Evolutionary conservation across 2,113 vertebrate genomes (phyloP).

Genomic region (Gallinago jamesoni): DNA sequence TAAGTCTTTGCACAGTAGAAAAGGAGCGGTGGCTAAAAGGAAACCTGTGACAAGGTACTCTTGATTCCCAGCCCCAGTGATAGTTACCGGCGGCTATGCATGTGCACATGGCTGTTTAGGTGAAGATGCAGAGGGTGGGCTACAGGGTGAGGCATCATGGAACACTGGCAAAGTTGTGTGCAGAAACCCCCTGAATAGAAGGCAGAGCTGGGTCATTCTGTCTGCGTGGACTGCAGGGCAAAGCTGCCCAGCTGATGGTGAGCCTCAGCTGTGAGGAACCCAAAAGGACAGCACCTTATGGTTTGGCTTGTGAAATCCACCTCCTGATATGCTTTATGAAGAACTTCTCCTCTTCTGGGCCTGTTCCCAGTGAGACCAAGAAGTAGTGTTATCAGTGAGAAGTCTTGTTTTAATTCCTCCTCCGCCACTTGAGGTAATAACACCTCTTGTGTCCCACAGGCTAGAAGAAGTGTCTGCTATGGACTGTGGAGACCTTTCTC

Average conservation of each 20-base stretch:
- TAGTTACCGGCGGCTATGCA: background rate
- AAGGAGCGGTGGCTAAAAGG: background rate
- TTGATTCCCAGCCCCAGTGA: background rate
- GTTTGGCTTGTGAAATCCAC: background rate
- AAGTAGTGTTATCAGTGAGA: background rate
- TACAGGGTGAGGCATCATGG: background rate
- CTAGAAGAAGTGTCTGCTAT: slow-evolving; percentile 57
- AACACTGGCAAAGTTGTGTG: background rate
- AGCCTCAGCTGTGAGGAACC: background rate
- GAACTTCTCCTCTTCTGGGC: background rate
- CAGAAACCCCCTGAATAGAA: background rate
- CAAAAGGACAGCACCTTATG: background rate
- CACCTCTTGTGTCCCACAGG: slow-evolving; percentile 62
- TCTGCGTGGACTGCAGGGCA: background rate
- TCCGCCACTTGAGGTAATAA: slow-evolving; percentile 1
- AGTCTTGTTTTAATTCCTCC: background rate
- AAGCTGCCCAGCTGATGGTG: background rate
- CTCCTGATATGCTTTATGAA: background rate
- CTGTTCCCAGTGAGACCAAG: background rate
- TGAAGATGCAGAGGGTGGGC: background rate
- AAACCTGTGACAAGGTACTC: background rate
- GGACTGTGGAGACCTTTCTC: slow-evolving; percentile 51
- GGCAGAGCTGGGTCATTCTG: background rate
- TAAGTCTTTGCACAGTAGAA: slow-evolving; percentile 62
- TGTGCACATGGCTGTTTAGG: background rate